Conservation (phyloP, 2,113 vertebrate genomes). For the Eleginops maclovinus region DNA sequence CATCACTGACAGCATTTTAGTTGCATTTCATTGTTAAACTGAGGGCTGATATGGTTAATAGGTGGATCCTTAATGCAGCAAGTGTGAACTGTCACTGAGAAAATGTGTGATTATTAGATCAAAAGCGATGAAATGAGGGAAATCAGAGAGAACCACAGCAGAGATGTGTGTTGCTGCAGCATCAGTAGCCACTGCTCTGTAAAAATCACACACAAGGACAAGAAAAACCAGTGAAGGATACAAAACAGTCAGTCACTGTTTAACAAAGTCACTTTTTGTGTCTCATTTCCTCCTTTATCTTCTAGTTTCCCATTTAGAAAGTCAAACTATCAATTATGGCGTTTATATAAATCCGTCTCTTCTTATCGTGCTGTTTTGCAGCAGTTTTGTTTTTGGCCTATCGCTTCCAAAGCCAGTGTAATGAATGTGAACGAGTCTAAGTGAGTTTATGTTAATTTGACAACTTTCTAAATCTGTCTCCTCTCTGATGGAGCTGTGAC, state of each 20-base stretch:
- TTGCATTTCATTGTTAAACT: not conserved
- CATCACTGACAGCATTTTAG: not conserved
- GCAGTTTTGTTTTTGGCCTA: constrained; percentile 47
- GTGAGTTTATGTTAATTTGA: constrained; percentile 68
- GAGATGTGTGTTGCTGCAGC: constrained; percentile 16
- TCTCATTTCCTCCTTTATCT: constrained; percentile 45
- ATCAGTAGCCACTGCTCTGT: not conserved
- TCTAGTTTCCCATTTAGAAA: constrained; percentile 35
- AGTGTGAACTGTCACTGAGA: constrained; percentile 9
- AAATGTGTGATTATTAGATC: constrained; percentile 17
- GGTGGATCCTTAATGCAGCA: constrained; percentile 20
- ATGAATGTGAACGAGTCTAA: constrained; percentile 41
- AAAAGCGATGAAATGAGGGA: constrained; percentile 16
- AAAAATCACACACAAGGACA: constrained; percentile 29
- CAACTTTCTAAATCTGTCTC: constrained; percentile 74
- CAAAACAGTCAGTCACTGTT: constrained; percentile 36
- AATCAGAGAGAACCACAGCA: constrained; percentile 2
- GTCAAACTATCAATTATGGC: constrained; percentile 46
- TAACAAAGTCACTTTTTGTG: constrained; percentile 53
- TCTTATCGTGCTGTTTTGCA: constrained; percentile 53
- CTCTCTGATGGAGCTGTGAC: constrained; percentile 69
- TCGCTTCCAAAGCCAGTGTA: constrained; percentile 53
- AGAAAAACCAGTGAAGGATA: constrained; percentile 21
- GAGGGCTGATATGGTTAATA: constrained; percentile 10
- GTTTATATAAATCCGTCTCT: constrained; percentile 54